phyloP scores from a whole-genome alignment of 2,888 invertebrate genomes.

The Tuta absoluta region DNA sequence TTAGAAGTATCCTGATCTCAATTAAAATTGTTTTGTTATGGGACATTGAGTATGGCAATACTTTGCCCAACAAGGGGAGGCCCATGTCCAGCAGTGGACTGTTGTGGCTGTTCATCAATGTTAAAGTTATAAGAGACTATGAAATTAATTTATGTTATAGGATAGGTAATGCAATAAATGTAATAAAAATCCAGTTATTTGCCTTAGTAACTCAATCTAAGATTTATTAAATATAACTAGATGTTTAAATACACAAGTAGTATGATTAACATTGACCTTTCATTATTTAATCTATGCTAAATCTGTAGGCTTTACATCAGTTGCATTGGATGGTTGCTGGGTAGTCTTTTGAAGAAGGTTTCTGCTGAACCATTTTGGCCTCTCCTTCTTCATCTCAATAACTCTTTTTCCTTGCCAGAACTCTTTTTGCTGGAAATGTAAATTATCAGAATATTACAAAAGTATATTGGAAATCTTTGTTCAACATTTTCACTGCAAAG shows the following conservation, averaged over 20 bases:
- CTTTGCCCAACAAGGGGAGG: no score
- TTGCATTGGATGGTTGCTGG: constrained; percentile 85
- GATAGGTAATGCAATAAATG: neutral
- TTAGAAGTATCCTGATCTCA: constrained; percentile 34
- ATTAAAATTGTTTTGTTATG: no score
- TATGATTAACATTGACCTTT: neutral
- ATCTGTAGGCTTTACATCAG: constrained; percentile 87
- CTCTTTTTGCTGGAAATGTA: constrained; percentile 75
- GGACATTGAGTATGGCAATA: no score
- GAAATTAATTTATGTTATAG: no score
- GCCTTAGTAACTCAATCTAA: neutral
- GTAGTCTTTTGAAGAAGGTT: constrained; percentile 91
- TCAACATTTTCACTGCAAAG: no score
- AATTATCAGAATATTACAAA: no score
- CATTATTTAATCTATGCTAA: constrained; percentile 76
- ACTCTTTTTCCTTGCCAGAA: constrained; percentile 87
- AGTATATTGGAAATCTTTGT: no score
- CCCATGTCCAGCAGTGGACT: no score
- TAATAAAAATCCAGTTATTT: neutral
- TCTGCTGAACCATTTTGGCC: constrained; percentile 94
- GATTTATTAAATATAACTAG: neutral
- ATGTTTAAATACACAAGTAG: neutral
- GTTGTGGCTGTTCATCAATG: no score
- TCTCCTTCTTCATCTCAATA: constrained; percentile 91
- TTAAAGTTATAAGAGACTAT: neutral